Base-by-base conservation (phyloP, 2,797 vertebrate species). In the Phataginus tricuspis region DNA sequence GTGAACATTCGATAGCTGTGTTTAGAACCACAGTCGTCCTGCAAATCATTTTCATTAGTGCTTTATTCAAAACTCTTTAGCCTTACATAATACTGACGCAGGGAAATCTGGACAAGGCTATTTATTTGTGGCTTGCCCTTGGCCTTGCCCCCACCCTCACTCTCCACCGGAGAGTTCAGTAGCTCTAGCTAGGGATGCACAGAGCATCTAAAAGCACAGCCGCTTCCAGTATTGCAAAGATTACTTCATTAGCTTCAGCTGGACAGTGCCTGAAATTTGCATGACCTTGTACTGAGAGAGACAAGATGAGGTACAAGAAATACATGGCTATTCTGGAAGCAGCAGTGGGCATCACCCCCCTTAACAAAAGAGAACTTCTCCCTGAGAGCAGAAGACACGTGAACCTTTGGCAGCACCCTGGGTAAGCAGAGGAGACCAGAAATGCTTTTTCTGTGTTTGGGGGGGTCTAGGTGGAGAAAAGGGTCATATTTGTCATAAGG, bases 291-390 rank as follows among this genome's bases (percentile, higher is more conserved):
- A 83, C 89, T 72, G 92, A 86, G 92, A 96, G 72, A 95, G 94
- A 90, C 96, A 98, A 97, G 96, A 99, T 99, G 99, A 99, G 99
- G 98, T 99, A 99, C 96, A 99, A 99, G 99, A 99, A 99, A 98
- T 99, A 99, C 45, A 99, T 99, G 97, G 99, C 99, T 37, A 99
- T 99, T 98, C 99, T 99, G 99, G 99, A 99, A 98, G 99, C 99
- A 21, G 99, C 99, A 0, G 98, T 99, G 86, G 99, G 99, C 77
- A 99, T 99, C 19, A 99, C 99, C 23, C 99, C 99, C 31, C 99
- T 99, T 86, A 99, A 99, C 98, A 99, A 99, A 98, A 98, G 99
- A 79, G 99, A 99, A 96, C 98, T 99, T 57, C 98, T 99, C 63
- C 99, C 99, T 0, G 99, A 99, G 18, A 99, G 99, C 98, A 98